phyloP scores from a whole-genome alignment of 2,888 invertebrate genomes.

The Petrolisthes manimaculis region DNA sequence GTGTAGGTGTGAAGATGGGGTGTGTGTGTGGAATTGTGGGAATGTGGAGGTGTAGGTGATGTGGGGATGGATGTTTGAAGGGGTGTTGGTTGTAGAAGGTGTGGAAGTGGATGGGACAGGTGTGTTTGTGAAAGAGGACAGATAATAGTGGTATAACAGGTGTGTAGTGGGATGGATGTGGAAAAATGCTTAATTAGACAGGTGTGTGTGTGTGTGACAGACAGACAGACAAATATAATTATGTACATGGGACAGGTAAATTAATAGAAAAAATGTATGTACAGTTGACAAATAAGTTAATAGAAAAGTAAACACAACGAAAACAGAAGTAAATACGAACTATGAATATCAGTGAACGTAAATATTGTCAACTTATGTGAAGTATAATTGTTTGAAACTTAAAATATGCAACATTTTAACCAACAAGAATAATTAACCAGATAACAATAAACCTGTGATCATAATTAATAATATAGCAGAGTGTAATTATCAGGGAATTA shows the following conservation, averaged over 20 bases:
- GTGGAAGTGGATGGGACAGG: not conserved
- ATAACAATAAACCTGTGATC: too few species aligned
- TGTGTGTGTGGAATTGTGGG: not conserved
- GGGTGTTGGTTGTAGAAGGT: not conserved
- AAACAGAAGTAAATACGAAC: not conserved
- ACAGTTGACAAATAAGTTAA: not conserved
- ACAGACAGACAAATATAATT: not conserved
- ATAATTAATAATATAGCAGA: too few species aligned
- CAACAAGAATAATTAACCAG: too few species aligned
- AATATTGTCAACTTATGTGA: too few species aligned
- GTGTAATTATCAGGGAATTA: too few species aligned
- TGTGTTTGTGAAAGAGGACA: not conserved
- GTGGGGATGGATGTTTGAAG: not conserved
- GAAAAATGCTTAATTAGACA: conserved; percentile 19
- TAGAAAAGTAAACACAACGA: not conserved
- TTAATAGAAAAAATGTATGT: not conserved
- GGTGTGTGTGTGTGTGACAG: not conserved
- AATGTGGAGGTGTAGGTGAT: not conserved
- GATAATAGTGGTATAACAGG: too few species aligned
- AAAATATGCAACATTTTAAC: too few species aligned
- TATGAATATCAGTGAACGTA: too few species aligned
- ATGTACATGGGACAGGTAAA: not conserved
- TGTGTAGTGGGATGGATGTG: conserved; percentile 12
- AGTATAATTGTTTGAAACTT: too few species aligned
- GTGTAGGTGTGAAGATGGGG: not conserved